These are phyloP conservation scores for Acrocyrtus sp. DNA, from an alignment of 2,888 invertebrate species.

Conservation along the genomic window DNA sequence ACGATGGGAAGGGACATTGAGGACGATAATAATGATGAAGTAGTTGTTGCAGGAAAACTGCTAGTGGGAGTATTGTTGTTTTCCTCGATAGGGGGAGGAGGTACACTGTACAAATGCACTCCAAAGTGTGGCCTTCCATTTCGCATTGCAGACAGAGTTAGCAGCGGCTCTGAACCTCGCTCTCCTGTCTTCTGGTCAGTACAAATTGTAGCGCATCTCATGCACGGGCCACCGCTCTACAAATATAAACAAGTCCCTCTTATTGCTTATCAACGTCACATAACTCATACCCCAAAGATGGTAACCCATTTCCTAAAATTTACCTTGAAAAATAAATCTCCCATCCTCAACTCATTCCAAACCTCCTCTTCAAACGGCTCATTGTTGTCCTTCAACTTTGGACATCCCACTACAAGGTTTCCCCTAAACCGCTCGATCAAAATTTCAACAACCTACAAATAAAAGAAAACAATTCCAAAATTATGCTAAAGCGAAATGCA, in stretches of 20 bases:
- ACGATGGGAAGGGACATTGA: conserved; percentile 19
- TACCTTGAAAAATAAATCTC: conserved; percentile 75
- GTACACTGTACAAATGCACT: conserved; percentile 73
- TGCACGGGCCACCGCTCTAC: conserved; percentile 83
- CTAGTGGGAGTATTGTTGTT: background rate
- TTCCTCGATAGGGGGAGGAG: background rate
- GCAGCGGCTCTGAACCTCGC: conserved; percentile 76
- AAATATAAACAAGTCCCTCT: conserved; percentile 10
- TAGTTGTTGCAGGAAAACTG: background rate
- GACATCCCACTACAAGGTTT: conserved; percentile 76
- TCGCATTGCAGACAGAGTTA: conserved; percentile 78
- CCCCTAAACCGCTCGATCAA: conserved; percentile 85
- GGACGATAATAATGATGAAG: conserved; percentile 18
- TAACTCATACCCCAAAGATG: background rate
- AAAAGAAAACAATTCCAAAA: background rate
- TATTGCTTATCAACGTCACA: background rate
- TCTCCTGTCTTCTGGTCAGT: conserved; percentile 84
- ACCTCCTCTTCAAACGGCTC: conserved; percentile 82
- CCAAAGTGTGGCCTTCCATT: conserved; percentile 82
- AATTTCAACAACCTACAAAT: conserved; percentile 67
- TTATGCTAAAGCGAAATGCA: too few relatives aligned
- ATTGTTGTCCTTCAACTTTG: conserved; percentile 15
- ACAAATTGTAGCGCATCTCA: conserved; percentile 95
- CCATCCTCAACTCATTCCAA: conserved; percentile 76
- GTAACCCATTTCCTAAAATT: conserved; percentile 37